A percentile compares a stretch with the other conserved stretches of the same genome.
Conservation (phyloP, 53 echinoderm and acorn worm species). For the Stichopus horrens region DNA sequence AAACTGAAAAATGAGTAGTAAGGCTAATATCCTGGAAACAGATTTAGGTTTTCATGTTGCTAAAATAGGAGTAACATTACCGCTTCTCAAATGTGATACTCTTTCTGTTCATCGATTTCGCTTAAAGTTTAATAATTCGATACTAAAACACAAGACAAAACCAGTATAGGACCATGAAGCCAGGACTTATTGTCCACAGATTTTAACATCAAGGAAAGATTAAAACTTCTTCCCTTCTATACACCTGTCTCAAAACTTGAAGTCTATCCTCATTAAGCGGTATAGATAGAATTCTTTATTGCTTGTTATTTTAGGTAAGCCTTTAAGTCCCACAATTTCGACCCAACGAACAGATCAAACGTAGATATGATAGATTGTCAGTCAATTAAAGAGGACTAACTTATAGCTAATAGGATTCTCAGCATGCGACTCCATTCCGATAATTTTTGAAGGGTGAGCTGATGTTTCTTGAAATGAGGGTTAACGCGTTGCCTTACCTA, state of each 20-base stretch:
- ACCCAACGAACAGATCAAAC: neutral
- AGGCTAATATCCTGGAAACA: too few species aligned
- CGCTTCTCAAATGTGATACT: too few species aligned
- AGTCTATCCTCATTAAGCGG: constrained; percentile 7
- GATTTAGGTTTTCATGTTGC: too few species aligned
- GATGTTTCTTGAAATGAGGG: constrained; percentile 31
- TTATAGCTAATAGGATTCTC: constrained; percentile 34
- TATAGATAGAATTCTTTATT: constrained; percentile 10
- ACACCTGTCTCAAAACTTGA: constrained; percentile 8
- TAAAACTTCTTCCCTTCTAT: neutral
- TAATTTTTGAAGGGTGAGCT: constrained; percentile 27
- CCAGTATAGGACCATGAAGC: too few species aligned
- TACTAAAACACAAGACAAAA: too few species aligned
- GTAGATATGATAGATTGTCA: neutral
- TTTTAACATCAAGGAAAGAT: neutral
- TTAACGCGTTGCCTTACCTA: neutral
- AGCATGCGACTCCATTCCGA: constrained; percentile 38
- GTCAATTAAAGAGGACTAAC: constrained; percentile 1
- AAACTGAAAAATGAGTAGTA: too few species aligned
- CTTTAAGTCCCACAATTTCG: neutral
- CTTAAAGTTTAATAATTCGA: too few species aligned
- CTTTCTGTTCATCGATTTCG: too few species aligned
- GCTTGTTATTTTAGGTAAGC: constrained; percentile 5
- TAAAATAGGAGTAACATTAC: too few species aligned
- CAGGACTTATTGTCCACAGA: neutral